These are phyloP conservation scores for Athalia rosae DNA, from an alignment of 2,888 invertebrate genomes.

Conservation along the genomic window DNA sequence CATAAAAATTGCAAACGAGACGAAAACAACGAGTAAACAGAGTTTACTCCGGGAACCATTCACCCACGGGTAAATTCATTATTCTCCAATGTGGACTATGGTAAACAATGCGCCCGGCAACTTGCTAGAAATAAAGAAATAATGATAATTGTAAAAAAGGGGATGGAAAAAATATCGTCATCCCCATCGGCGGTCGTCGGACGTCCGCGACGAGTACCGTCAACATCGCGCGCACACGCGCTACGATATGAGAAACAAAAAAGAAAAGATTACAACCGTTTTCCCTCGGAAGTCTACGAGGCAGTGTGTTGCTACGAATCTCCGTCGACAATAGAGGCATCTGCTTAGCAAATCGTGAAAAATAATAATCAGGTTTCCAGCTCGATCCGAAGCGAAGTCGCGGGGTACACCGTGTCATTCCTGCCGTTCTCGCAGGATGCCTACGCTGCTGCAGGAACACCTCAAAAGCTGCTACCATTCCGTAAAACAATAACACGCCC, in stretches of 20 bases:
- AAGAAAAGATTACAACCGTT: too few relatives aligned
- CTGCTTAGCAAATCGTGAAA: constrained; percentile 70
- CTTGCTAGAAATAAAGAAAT: constrained; percentile 32
- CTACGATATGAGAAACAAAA: too few relatives aligned
- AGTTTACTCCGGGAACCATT: constrained; percentile 23
- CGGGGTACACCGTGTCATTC: background rate
- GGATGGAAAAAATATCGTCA: constrained; percentile 20
- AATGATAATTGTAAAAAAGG: background rate
- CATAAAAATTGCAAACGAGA: background rate
- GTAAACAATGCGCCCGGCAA: constrained; percentile 38
- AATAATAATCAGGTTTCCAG: constrained; percentile 69
- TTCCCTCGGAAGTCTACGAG: too few relatives aligned
- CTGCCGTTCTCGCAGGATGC: constrained; percentile 21
- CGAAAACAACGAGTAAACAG: background rate
- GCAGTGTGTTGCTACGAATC: background rate
- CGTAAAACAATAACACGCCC: constrained; percentile 60
- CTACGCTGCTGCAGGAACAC: constrained; percentile 11
- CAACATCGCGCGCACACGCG: too few relatives aligned
- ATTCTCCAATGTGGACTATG: constrained; percentile 34
- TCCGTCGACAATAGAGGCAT: constrained; percentile 54
- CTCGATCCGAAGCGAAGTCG: constrained; percentile 53
- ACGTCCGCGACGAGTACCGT: too few relatives aligned
- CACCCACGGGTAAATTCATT: constrained; percentile 41
- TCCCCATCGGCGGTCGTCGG: constrained; percentile 23
- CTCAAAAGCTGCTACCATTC: constrained; percentile 53